Evolutionary conservation across 2,888 invertebrate genomes (phyloP).

Genomic region (Eilema sororculum): DNA sequence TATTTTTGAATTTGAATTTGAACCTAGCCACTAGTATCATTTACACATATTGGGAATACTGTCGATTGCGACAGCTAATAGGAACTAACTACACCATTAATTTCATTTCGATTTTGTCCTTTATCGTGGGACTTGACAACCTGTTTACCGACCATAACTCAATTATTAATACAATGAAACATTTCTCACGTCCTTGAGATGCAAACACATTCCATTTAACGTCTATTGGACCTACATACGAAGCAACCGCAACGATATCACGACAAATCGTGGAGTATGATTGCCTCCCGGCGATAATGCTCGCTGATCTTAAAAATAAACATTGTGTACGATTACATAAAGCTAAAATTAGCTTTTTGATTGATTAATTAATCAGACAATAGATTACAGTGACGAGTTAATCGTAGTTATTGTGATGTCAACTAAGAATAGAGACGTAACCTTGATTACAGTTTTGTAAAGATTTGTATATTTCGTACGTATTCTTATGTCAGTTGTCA

Average conservation of each 20-base stretch:
- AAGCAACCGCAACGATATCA: constrained; percentile 8
- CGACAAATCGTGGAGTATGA: constrained; percentile 11
- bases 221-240: background rate
- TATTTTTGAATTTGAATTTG: no score
- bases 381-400: constrained; percentile 14
- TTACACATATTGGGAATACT: no score
- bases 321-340: constrained; percentile 12
- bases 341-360: constrained; percentile 19
- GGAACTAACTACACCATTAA: background rate
- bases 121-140: background rate
- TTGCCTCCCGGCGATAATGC: constrained; percentile 2
- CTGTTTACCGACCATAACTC: background rate
- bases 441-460: background rate
- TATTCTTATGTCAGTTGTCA: background rate
- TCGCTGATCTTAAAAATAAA: constrained; percentile 5
- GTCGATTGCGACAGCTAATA: background rate
- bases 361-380: constrained; percentile 25
- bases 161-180: constrained; percentile 2
- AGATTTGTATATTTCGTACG: background rate
- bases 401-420: constrained; percentile 5
- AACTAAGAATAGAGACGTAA: background rate
- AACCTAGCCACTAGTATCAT: no score
- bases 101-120: background rate
- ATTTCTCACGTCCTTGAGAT: constrained; percentile 14
- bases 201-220: background rate